Percentiles rank a stretch among this genome's conserved stretches.
Evolutionary conservation across 2,113 vertebrate genomes (phyloP).

Genomic region (Probosciger aterrimus): DNA sequence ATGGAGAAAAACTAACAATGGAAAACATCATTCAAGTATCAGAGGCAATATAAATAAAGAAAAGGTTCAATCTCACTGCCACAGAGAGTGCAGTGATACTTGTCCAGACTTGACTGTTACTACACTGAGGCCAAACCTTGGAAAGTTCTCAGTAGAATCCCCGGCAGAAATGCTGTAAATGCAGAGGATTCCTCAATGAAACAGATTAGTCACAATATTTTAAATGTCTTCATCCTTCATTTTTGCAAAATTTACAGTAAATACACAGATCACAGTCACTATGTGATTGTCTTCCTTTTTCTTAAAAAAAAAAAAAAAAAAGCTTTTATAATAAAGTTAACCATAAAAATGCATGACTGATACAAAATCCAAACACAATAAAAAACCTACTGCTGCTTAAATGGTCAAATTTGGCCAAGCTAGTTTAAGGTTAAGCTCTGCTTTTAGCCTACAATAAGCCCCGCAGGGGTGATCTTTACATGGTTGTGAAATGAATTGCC

Average conservation of each 20-base stretch:
- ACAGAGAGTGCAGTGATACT: background rate
- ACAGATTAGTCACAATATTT: background rate
- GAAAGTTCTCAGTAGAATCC: background rate
- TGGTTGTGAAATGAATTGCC: background rate
- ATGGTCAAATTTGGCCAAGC: background rate
- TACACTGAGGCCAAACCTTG: background rate
- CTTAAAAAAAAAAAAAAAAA: background rate
- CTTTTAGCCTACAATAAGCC: background rate
- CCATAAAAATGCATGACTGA: background rate
- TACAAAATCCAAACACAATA: background rate
- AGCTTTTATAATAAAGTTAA: background rate
- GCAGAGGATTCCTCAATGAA: background rate
- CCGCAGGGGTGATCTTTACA: background rate
- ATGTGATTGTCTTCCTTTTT: background rate
- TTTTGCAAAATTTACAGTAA: background rate
- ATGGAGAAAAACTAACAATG: background rate
- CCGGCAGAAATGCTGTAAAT: background rate
- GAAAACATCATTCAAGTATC: background rate
- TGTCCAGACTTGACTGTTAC: background rate
- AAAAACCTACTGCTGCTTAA: background rate
- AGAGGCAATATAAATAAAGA: background rate
- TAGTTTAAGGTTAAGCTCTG: background rate
- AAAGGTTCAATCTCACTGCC: background rate
- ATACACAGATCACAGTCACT: background rate
- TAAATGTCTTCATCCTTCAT: background rate